phyloP scores from a whole-genome alignment of 2,113 vertebrate genomes.

The Bolborhynchus lineola region DNA sequence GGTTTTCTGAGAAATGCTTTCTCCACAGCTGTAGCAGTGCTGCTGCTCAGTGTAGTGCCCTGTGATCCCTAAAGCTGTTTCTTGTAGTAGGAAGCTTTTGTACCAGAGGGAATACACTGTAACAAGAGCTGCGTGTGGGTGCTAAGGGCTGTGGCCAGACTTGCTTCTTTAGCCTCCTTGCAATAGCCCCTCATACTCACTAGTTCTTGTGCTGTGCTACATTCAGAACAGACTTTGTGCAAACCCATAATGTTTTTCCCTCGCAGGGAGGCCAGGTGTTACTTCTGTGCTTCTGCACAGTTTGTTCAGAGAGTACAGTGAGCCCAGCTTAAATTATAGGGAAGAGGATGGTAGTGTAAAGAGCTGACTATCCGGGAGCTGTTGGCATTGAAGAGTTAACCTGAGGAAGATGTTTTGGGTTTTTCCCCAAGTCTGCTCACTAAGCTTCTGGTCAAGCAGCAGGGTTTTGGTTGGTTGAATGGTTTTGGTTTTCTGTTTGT shows the following conservation, averaged over 20 bases:
- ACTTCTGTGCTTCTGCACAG: neutral
- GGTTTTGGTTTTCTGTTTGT: neutral
- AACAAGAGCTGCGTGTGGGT: neutral
- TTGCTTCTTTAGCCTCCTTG: neutral
- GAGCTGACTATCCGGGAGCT: neutral
- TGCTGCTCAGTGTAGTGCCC: neutral
- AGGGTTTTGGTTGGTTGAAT: neutral
- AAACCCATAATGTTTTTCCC: neutral
- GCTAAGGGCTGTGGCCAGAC: neutral
- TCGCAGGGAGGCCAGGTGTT: neutral
- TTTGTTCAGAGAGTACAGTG: neutral
- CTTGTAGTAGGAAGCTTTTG: neutral
- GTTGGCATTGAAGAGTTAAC: neutral
- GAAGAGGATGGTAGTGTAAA: neutral
- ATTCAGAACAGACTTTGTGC: neutral
- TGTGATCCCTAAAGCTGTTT: neutral
- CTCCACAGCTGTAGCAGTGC: neutral
- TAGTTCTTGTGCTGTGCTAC: neutral
- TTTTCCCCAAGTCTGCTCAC: neutral
- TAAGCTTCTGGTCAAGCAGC: accelerated
- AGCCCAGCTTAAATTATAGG: neutral
- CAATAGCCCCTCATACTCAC: neutral
- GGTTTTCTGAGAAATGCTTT: neutral
- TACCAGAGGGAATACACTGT: neutral
- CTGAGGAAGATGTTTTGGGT: neutral